Conservation (phyloP, 1,140 invertebrate genomes). For the Diprion similis region DNA sequence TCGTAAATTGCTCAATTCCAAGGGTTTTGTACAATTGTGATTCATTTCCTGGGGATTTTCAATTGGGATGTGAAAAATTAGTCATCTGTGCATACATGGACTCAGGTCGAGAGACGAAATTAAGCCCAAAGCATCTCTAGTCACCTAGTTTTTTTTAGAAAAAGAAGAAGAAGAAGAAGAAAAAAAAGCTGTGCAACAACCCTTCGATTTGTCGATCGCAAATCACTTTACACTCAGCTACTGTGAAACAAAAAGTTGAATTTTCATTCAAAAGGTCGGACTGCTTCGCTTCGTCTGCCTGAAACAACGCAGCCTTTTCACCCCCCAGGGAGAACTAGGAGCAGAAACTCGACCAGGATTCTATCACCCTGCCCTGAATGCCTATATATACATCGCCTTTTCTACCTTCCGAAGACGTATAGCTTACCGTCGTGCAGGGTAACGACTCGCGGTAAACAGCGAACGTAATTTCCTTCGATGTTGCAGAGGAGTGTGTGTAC, state of each 20-base stretch:
- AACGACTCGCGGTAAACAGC: neutral
- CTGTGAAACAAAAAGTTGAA: conserved; percentile 37
- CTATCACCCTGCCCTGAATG: too few species aligned
- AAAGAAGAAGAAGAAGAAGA: too few species aligned
- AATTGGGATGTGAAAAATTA: conserved; percentile 38
- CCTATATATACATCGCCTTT: too few species aligned
- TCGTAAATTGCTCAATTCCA: conserved; percentile 45
- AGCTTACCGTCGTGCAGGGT: too few species aligned
- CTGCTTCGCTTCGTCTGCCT: neutral
- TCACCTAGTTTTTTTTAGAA: conserved; percentile 21
- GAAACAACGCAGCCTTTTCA: too few species aligned
- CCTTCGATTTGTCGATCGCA: conserved; percentile 43
- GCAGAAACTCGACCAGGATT: too few species aligned
- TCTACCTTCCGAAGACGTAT: too few species aligned
- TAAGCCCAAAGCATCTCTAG: neutral
- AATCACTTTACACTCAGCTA: conserved; percentile 27
- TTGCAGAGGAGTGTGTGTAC: neutral
- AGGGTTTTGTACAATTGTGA: conserved; percentile 40
- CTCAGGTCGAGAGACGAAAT: neutral
- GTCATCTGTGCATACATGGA: conserved; percentile 31
- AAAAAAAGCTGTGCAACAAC: conserved; percentile 30
- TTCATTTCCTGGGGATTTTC: conserved; percentile 24
- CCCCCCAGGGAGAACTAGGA: neutral
- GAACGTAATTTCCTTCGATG: neutral
- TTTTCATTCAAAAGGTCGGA: conserved; percentile 36